Base-by-base conservation (phyloP, 2,888 invertebrate genomes). In the Shargacucullia verbasci region DNA sequence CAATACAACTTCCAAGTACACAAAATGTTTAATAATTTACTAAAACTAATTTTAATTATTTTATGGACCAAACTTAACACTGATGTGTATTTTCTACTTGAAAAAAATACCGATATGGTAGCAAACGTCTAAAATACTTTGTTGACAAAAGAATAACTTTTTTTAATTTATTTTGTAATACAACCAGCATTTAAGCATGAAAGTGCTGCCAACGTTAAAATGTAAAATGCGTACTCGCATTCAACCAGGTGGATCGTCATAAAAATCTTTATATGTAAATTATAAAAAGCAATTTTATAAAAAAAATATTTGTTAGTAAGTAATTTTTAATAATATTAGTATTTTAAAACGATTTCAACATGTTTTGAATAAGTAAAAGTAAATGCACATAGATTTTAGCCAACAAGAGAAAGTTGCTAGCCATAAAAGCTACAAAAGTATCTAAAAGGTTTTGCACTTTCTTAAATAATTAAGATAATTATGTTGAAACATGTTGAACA, bases 401-500 rank as follows among this genome's bases (percentile, higher is more conserved):
- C 54, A 74, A 62, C 52, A 57, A 48, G 52, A 34, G 66, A 64
- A 71, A 70, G 76, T 41, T 55, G 59, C 66, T 67, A 53, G 68
- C 72, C 69, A 53, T 50, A 70, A 79, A 84, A 79, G 70, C 59
- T 63, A 71, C 74, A 77, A 74, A 73, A 76, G 77, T 69, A 72
- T 74, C 73, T 73, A 74, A 77, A 80, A 81, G 74, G 67, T 74
- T 73, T 65, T 52, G 71, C 73, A 71, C 72, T 77, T 71, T 70
- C 61, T 49, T 57, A 71, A 76, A 72, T 63, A 69, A 73, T 54
- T 62, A 58, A 50, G 55, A 48, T 55, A 29, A 55, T 54, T 49
- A 48, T 56, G 72, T 84, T 84, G 70, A 87, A 88, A 89, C 87
- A 89, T 90, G 89, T 90, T 90, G 86, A 84, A 86, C 75, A 68